Base-by-base conservation (phyloP, 2,888 invertebrate genomes). In the Lingula anatina region DNA sequence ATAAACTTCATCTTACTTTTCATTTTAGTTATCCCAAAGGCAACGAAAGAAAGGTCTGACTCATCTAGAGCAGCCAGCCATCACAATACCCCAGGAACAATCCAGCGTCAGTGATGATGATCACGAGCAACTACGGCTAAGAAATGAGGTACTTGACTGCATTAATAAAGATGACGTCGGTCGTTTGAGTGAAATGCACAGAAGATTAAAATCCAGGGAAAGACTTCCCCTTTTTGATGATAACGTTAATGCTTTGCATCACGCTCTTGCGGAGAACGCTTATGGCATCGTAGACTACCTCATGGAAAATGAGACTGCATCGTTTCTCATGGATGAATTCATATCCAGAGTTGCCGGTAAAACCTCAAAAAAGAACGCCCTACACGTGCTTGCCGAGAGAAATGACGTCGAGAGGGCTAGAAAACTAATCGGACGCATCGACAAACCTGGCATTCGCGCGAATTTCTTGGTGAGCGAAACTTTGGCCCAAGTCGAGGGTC, bases 311-410 rank as follows among this genome's bases (percentile, higher is more conserved):
- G 50, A 52, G 1, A 52, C 56, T 18, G 49, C 50, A 7, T 49
- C 50, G 1, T 35, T 67, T n/a, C 44, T 65, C 0, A 40, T 44
- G 12, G 58, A 62, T n/a, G 51, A 55, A 24, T 67, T 60, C 39
- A 53, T 56, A 5, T 57, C 62, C 7, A 46, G 52, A 5, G 47
- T 59, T 15, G 54, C 55, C 1, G 58, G 60, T 3, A 57, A 60
- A 1, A 53, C 57, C 3, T 65, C 65, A 2, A 60, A 57, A 46
- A 68, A 65, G 43, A 70, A 66, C 40, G 61, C 61, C 15, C 55
- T 73, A 3, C 74, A 73, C 51, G 59, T 62, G 28, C 49, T 66
- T 18, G 65, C 70, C 1, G 67, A 70, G 46, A 57, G 55, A 25
- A 62, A 64, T 25, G 56, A 66, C 38, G 40, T 61, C 3, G 53